Base-by-base conservation (phyloP, 2,113 vertebrate species). In the Lanius collurio region DNA sequence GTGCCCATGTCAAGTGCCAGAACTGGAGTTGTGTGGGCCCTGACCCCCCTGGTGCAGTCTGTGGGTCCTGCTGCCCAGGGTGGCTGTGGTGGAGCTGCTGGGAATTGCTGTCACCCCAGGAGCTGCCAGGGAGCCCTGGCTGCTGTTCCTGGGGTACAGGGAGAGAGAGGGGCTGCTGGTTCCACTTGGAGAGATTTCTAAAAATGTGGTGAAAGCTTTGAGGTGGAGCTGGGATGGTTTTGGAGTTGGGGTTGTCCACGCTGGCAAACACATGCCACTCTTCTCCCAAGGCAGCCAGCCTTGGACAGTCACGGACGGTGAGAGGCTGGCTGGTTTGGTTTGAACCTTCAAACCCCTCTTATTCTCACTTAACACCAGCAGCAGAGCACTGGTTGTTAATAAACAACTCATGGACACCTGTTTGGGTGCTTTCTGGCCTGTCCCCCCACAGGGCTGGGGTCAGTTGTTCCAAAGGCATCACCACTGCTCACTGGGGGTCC, bases 231-330 rank as follows among this genome's bases (percentile, higher is more conserved):
- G 60, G 18, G 50, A 2, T 55, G 31, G 57, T 39, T 73, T 39
- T 62, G 41, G 47, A 6, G 30, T 50, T 17, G 74, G 30, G 46
- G 21, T 42, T 69, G 39, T 13, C 13, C 10, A 1, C 1, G 55
- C 49, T 69, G 33, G 27, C 35, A 49, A 8, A 21, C 4, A 2
- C 20, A 8, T 37, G 47, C 7, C n/a, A 15, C 2, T 1, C 46
- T 16, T 5, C 47, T 81, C 59, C 91, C n/a, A 9, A 9, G 28
- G 73, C 78, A 70, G 83, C 41, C 68, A 39, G 3, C 44, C 30
- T 44, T n/a, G 11, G 33, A 1, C 9, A 33, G 35, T 16, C 1
- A 0, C 1, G n/a, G n/a, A n/a, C n/a, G 4, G 28, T 22, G 15
- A 5, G 31, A 12, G 21, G 22, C 11, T 27, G 53, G 5, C 8